These are phyloP conservation scores for Heterochromis multidens DNA, from an alignment of 2,113 vertebrate species.

Conservation along the genomic window DNA sequence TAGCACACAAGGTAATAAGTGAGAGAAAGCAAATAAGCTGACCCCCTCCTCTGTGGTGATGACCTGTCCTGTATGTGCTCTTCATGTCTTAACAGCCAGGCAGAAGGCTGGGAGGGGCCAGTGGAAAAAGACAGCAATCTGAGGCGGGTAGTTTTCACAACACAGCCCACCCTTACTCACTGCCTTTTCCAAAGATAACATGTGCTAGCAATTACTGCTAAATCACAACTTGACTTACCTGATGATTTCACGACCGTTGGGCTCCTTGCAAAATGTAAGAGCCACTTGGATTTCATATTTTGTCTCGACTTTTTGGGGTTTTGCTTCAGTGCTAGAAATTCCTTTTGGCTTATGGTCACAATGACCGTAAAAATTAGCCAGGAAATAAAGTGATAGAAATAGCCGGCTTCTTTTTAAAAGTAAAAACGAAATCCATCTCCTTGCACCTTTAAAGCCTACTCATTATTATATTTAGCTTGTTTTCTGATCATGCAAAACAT, in stretches of 20 bases:
- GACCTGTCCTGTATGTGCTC: conserved; percentile 47
- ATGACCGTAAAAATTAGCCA: neutral
- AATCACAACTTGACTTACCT: conserved; percentile 23
- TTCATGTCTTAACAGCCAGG: conserved; percentile 37
- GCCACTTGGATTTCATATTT: neutral
- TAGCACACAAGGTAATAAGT: conserved; percentile 39
- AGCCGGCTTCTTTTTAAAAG: neutral
- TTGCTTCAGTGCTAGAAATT: neutral
- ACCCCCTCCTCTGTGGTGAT: conserved; percentile 21
- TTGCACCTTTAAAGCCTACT: neutral
- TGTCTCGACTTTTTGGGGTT: neutral
- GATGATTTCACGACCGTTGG: neutral
- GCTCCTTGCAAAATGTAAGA: neutral
- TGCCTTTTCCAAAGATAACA: conserved; percentile 24
- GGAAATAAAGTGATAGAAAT: neutral
- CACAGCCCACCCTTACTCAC: neutral
- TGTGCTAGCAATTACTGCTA: conserved; percentile 37
- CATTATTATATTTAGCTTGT: neutral
- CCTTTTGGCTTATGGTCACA: neutral
- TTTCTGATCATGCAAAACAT: neutral
- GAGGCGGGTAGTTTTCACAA: conserved; percentile 35
- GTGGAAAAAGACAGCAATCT: conserved; percentile 63
- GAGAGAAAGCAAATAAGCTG: conserved; percentile 9
- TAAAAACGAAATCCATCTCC: neutral
- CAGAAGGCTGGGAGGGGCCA: conserved; percentile 29